Conservation (phyloP, 2,113 vertebrate genomes). For the Vombatus ursinus region DNA sequence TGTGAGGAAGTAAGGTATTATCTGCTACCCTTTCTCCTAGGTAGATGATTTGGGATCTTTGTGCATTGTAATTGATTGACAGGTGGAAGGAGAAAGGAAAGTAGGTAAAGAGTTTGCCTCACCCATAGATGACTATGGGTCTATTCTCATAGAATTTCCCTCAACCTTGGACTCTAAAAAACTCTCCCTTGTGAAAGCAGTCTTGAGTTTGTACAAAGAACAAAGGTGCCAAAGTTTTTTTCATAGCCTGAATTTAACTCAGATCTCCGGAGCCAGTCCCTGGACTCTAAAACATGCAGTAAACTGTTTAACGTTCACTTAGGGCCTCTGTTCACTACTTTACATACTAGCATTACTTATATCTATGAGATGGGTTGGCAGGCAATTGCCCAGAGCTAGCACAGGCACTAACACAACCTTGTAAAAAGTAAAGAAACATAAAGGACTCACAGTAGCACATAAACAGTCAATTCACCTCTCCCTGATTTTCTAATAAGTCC, state of each 20-base stretch:
- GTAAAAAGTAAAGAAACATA: neutral
- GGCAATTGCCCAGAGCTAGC: neutral
- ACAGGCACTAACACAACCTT: neutral
- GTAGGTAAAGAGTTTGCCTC: neutral
- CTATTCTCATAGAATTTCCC: neutral
- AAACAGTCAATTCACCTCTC: neutral
- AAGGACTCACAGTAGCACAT: neutral
- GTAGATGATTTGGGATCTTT: neutral
- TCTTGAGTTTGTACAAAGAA: neutral
- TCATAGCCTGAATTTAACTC: neutral
- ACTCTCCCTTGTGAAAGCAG: neutral
- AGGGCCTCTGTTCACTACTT: neutral
- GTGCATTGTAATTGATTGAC: neutral
- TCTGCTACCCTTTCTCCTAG: neutral
- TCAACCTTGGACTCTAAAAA: neutral
- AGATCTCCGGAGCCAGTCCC: neutral
- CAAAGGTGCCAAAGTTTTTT: neutral
- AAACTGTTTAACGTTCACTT: neutral
- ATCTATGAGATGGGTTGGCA: neutral
- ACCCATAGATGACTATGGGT: neutral
- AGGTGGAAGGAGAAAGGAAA: neutral
- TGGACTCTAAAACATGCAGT: neutral
- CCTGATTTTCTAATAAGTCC: neutral
- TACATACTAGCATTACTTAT: neutral
- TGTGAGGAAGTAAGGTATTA: neutral